phyloP scores from a whole-genome alignment of 2,888 invertebrate genomes.

The Nudaria mundana region DNA sequence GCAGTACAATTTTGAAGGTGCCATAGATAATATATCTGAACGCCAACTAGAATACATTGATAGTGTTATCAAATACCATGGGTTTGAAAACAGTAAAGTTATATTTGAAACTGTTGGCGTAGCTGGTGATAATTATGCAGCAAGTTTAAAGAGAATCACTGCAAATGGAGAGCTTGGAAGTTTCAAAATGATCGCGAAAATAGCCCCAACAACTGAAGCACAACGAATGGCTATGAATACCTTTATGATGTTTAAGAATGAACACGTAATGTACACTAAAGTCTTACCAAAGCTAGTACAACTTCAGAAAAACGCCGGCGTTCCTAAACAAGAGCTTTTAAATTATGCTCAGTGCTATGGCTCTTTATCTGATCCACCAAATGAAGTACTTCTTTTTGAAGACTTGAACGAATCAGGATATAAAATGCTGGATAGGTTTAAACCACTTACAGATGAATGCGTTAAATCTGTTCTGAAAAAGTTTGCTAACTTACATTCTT shows the following conservation, averaged over 20 bases:
- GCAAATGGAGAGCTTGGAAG: conserved; percentile 30
- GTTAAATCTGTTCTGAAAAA: conserved; percentile 41
- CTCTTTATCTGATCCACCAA: conserved; percentile 25
- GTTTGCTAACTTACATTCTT: conserved; percentile 46
- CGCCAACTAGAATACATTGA: conserved; percentile 40
- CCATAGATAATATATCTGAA: conserved; percentile 27
- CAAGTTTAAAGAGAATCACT: conserved; percentile 34
- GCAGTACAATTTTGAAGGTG: conserved; percentile 36
- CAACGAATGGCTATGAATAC: conserved; percentile 24
- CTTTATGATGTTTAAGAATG: conserved; percentile 37
- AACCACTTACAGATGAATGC: conserved; percentile 35
- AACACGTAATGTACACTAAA: conserved; percentile 41
- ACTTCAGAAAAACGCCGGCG: conserved; percentile 37
- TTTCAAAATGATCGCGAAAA: conserved; percentile 44
- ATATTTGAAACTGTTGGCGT: conserved; percentile 34
- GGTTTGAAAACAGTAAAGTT: conserved; percentile 35
- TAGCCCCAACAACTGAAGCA: conserved; percentile 38
- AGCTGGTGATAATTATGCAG: conserved; percentile 42
- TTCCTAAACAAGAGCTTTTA: conserved; percentile 38
- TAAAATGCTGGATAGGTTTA: conserved; percentile 41
- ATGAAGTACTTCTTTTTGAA: conserved; percentile 50
- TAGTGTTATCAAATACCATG: conserved; percentile 36
- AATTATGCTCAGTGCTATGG: conserved; percentile 46
- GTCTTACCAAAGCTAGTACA: conserved; percentile 41
- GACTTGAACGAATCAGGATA: conserved; percentile 41